Evolutionary conservation across 2,888 invertebrate species (phyloP), one percentile per base, ranked within the genome.

Genomic region (Clostera curtula): DNA sequence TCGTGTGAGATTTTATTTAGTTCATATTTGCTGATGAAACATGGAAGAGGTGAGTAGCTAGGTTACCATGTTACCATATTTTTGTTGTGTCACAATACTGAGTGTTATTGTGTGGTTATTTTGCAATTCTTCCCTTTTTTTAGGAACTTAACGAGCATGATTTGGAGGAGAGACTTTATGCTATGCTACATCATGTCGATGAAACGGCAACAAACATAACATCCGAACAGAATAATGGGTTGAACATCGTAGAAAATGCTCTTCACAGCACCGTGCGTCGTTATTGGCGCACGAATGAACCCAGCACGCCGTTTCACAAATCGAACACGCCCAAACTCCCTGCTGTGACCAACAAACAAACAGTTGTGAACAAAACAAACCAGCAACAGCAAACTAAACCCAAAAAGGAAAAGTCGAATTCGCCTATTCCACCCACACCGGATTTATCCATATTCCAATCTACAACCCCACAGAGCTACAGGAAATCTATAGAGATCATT

Each of bases 121-220:
- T 59, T 64, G 48, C 42, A 59, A 64, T 59, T 42, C 25, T 39
- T 40, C 49, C 25, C 22, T 8, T 46, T 49, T 76, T 79, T 49
- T 59, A 85, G 84, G 83, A 80, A 65, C 71, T 73, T 71, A 74
- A 69, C 62, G 82, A 83, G 52, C 66, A 77, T 72, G 84, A 84
- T 44, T 55, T 77, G 65, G 80, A 83, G 49, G 76, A 74, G 47
- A 69, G 67, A 57, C 62, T 83, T 42, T 82, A 83, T 71, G 73
- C 83, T 59, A 73, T 77, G 70, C 49, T 82, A 47, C 76, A 83
- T 55, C 68, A 82, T 70, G 74, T 68, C 36, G 77, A 82, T 49
- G 65, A 69, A 41, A 66, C 74, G 23, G 71, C 72, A 49, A 51
- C 49, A 43, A 64, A 69, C 50, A 46, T 61, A 36, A 59, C 40